Base-by-base conservation (phyloP, 2,113 vertebrate species). In the Entelurus aequoreus region DNA sequence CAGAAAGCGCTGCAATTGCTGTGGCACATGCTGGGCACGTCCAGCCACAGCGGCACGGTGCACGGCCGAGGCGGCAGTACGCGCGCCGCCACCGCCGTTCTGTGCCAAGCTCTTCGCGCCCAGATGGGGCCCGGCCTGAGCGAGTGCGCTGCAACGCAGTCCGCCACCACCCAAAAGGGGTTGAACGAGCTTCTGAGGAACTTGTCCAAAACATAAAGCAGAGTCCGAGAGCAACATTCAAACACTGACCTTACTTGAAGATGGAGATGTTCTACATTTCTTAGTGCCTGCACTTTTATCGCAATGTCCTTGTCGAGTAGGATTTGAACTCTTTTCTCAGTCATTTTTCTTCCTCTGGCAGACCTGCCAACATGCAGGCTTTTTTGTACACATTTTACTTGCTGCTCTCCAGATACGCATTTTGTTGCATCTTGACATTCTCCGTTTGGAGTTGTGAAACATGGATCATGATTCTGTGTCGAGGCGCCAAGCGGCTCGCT, bases 21-120 rank as follows among this genome's bases (percentile, higher is more conserved):
- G 12, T 96, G 95, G 94, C 92, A 94, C 63, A 93, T 96, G 5
- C 87, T 96, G 73, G 88, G 94, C 15, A 89, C 86, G 47, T 88
- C 90, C 66, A 87, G 85, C 3, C 90, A 87, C 73, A 91, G 93
- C 13, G 92, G 94, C 58, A 90, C 89, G 14, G 56, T 92, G 44
- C 91, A 92, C 6, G 90, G 92, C 50, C 87, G 92, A 0, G 90
- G 91, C 0, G 88, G 92, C 44, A 94, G 90, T 40, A 78, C 94
- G 38, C 88, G 91, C 54, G 63, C 75, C 13, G 93, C 94, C 63
- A 92, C 92, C 0, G 84, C 86, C 48, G 91, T 87, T 66, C 72
- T 97, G 55, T 92, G 93, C 2, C 90, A 88, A 83, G 92, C 90
- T 16, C 92, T 96, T 67, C 85, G 92, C 68, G 61, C 86, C 65